A percentile compares a stretch with the other conserved stretches of the same genome.
phyloP scores from a whole-genome alignment of 2,797 vertebrate genomes.

The Sebastes diploproa region DNA sequence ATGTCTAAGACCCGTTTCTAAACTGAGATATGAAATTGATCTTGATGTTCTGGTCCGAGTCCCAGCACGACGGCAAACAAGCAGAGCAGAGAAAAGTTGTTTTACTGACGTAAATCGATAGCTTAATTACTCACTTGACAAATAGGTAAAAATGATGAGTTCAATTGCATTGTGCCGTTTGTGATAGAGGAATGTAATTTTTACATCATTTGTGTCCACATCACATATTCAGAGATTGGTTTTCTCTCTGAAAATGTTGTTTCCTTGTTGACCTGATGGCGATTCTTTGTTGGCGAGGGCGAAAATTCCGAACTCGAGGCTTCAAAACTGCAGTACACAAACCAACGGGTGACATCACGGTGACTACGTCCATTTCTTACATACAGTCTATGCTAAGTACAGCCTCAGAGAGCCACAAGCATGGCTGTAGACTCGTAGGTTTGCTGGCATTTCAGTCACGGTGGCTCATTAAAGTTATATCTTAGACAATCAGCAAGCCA shows the following conservation, averaged over 20 bases:
- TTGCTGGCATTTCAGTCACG: not conserved
- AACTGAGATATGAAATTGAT: constrained; percentile 40
- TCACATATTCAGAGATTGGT: not conserved
- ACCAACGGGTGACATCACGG: too few species aligned
- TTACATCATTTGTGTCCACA: not conserved
- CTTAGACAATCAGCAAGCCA: not conserved
- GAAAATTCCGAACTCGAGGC: too few species aligned
- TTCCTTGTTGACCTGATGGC: not conserved
- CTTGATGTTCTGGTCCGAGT: constrained; percentile 30
- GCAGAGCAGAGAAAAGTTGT: not conserved
- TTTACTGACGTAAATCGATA: constrained; percentile 10
- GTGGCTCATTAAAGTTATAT: not conserved
- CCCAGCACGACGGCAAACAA: constrained; percentile 20
- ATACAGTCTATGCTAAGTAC: too few species aligned
- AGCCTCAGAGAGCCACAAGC: not conserved
- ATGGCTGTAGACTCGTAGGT: not conserved
- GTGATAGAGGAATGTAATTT: not conserved
- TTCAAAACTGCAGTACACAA: too few species aligned
- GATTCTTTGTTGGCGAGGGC: not conserved
- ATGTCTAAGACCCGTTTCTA: constrained; percentile 21
- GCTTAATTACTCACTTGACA: constrained; percentile 2
- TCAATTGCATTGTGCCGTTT: not conserved
- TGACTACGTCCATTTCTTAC: too few species aligned
- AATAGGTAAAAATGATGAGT: constrained; percentile 2
- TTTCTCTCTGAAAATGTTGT: not conserved